phyloP scores from a whole-genome alignment of 1,140 invertebrate species.

The Neodiprion fabricii region DNA sequence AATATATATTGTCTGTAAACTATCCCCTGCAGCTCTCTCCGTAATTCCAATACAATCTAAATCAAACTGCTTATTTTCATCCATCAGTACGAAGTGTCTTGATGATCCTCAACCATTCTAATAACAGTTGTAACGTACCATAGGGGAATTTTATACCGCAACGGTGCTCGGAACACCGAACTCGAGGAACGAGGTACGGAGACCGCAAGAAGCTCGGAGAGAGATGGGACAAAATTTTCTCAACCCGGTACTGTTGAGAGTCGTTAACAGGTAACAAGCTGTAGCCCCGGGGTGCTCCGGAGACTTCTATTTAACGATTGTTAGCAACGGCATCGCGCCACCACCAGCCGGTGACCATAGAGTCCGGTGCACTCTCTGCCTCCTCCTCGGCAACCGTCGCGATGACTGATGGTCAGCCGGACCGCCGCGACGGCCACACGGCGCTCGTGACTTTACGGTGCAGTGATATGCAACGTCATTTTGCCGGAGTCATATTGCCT shows the following conservation, averaged over 20 bases:
- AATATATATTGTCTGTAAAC: too few species aligned
- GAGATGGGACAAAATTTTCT: not conserved
- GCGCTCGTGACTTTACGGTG: not conserved
- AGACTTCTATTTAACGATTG: conserved; percentile 7
- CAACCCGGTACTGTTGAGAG: not conserved
- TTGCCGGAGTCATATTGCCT: too few species aligned
- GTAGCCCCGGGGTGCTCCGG: not conserved
- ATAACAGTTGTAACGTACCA: too few species aligned
- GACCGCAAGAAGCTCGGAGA: too few species aligned
- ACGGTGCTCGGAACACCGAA: too few species aligned
- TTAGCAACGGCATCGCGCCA: not conserved
- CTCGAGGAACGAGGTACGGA: too few species aligned
- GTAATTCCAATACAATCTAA: too few species aligned
- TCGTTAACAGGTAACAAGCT: conserved; percentile 7
- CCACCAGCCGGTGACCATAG: not conserved
- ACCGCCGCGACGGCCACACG: not conserved
- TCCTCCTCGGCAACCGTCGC: not conserved
- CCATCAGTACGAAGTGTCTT: too few species aligned
- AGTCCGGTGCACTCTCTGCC: not conserved
- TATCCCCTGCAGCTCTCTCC: too few species aligned
- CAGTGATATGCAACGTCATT: not conserved
- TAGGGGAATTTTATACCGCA: too few species aligned
- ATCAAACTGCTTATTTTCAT: too few species aligned
- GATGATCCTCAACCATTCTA: too few species aligned
- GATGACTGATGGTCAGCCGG: not conserved